Conservation (phyloP, 2,888 invertebrate species). For the Aporophyla nigra region DNA sequence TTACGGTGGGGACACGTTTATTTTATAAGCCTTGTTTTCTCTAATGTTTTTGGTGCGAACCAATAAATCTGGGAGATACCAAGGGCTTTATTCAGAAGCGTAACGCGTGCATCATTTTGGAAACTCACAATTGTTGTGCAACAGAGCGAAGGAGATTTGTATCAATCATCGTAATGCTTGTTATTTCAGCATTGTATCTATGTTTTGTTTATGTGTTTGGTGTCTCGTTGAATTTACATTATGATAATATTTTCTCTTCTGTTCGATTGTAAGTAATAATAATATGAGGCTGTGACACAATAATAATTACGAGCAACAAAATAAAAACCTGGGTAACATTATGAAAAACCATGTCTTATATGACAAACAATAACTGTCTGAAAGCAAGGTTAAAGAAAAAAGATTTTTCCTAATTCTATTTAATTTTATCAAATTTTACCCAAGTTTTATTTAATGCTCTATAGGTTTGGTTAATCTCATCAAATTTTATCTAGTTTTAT, state of each 20-base stretch:
- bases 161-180: constrained; percentile 49
- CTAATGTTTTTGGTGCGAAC: constrained; percentile 31
- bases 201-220: neutral
- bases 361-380: too few relatives aligned
- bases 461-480: too few relatives aligned
- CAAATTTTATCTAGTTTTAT: too few relatives aligned
- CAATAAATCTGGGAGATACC: constrained; percentile 49
- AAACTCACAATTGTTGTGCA: constrained; percentile 37
- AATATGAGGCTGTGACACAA: neutral
- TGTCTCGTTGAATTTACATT: constrained; percentile 3
- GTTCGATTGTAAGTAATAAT: constrained; percentile 2
- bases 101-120: constrained; percentile 32
- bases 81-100: constrained; percentile 43
- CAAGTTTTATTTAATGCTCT: too few relatives aligned
- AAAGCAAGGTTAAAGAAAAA: too few relatives aligned
- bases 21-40: constrained; percentile 17
- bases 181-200: constrained; percentile 36
- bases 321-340: too few relatives aligned
- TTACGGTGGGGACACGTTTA: neutral
- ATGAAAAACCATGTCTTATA: too few relatives aligned
- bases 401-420: too few relatives aligned
- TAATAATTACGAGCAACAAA: neutral
- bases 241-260: constrained; percentile 1
- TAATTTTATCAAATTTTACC: too few relatives aligned
- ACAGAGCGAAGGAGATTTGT: constrained; percentile 30